Evolutionary conservation across 2,113 vertebrate species (phyloP).

Genomic region (Amblyornis subalaris): DNA sequence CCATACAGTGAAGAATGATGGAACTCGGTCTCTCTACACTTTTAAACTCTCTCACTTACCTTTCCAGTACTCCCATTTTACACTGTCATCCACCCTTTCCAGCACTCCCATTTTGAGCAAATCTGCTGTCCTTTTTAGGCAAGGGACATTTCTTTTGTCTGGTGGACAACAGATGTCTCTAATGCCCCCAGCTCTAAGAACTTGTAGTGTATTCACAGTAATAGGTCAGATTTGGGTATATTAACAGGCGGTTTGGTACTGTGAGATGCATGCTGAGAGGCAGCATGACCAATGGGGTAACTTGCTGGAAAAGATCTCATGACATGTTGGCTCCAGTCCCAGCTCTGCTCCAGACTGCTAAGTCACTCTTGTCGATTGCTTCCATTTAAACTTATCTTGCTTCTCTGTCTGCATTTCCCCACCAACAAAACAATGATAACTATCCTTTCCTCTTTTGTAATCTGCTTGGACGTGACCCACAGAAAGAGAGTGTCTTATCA

Average conservation of each 20-base stretch:
- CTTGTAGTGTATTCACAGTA: not conserved
- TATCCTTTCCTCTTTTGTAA: not conserved
- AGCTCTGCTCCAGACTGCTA: not conserved
- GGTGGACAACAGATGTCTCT: not conserved
- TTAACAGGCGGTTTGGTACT: not conserved
- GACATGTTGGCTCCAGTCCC: not conserved
- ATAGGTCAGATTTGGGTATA: not conserved
- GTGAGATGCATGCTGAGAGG: not conserved
- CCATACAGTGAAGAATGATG: not conserved
- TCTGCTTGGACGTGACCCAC: not conserved
- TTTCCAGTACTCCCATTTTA: not conserved
- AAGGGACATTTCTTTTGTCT: not conserved
- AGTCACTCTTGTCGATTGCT: not conserved
- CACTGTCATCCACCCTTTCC: not conserved
- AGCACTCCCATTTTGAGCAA: not conserved
- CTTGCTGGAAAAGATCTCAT: not conserved
- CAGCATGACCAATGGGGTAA: not conserved
- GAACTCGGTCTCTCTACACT: not conserved
- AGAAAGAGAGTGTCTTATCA: not conserved
- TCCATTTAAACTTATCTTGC: not conserved
- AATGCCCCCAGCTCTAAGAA: not conserved
- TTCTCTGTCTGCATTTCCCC: not conserved
- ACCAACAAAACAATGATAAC: not conserved
- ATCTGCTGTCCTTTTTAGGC: not conserved
- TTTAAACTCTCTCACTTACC: no score